Evolutionary conservation across 1,140 invertebrate species (phyloP), one percentile per base, ranked within the genome.

Genomic region (Pogonus chalceus): DNA sequence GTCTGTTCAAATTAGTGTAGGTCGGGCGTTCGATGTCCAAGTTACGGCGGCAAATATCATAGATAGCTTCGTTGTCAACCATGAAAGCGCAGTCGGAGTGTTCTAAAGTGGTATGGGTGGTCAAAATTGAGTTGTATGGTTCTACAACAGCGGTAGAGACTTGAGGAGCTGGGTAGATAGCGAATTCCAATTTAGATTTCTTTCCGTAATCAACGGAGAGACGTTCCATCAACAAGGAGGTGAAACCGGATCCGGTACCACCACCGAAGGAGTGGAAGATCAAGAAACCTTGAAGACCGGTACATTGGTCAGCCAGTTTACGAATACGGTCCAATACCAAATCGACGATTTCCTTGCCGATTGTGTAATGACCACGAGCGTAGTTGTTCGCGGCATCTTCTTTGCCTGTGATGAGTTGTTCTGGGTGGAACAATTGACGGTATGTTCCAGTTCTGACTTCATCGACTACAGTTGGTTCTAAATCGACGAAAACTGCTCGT

Each of bases 351-450:
- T 90, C 90, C 72, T 89, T 92, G 57, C 90, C 90, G 66, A 92
- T 89, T 54, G 90, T 93, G 77, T 93, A 93, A 73, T 92, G 90
- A 51, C 90, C 90, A 62, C 90, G 78, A 23, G 87, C 88, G 62
- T 90, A 90, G 75, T 92, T 92, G 72, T 91, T 92, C 53, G 89
- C 89, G 23, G 89, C 90, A 69, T 92, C 90, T 72, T 93, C 89
- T 69, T 89, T 89, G 51, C 87, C 87, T 60, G 85, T 88, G 68
- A 90, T 87, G 63, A 90, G 76, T 70, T 90, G 87, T 70, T 89
- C 87, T 49, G 87, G 88, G 68, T 90, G 87, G 78, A 90, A 92
- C 58, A 91, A 75, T 70, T 89, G 85, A 47, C 86, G 76, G 75
- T 91, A 91, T 50, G 85, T 87, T 57, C 87, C 87, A 53, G 85